Base-by-base conservation (phyloP, 2,113 vertebrate genomes). In the Fukomys damarensis region DNA sequence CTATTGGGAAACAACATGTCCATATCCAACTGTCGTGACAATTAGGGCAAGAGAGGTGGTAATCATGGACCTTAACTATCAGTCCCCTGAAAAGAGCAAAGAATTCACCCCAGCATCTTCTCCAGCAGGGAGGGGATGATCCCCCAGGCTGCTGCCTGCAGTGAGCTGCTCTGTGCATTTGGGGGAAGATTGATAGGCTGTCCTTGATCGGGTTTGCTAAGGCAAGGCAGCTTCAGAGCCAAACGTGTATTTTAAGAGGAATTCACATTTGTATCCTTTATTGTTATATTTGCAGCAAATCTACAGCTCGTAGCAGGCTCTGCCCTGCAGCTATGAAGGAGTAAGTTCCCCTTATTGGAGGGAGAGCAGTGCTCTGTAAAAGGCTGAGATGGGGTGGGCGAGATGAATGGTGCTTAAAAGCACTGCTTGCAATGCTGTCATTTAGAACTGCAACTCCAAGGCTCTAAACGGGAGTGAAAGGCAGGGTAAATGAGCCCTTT, bases 341-440 rank as follows among this genome's bases (percentile, higher is more conserved):
- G 98, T 97, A 97, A 97, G 98, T 95, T 97, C 98, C 98, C 98
- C 97, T 98, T 98, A 98, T 98, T 98, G 97, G 97, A 97, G 97
- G 98, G 98, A 97, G 96, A 97, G 97, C 97, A 83, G 98, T 94
- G 91, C 95, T 98, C 97, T 97, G 96, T 98, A 97, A 98, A 98
- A 98, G 96, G 96, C 98, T 80, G 98, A 97, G 97, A 98, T 97
- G 98, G 97, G 98, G 97, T 95, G 96, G 98, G 97, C 63, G 93
- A 98, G 98, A 99, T 98, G 98, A 98, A 98, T 98, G 88, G 98
- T 74, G 97, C 98, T 98, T 98, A 98, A 98, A 99, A 99, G 98
- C 98, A 95, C 91, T 41, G 98, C 98, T 98, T n/a, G 92, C 88
- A 80, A 97, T 98, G 98, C 98, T 98, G 98, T 98, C 98, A 98